A percentile compares a stretch with the other conserved stretches of the same genome.
These are phyloP conservation scores for Apoderus coryli DNA, from an alignment of 2,888 invertebrate species.

Conservation along the genomic window DNA sequence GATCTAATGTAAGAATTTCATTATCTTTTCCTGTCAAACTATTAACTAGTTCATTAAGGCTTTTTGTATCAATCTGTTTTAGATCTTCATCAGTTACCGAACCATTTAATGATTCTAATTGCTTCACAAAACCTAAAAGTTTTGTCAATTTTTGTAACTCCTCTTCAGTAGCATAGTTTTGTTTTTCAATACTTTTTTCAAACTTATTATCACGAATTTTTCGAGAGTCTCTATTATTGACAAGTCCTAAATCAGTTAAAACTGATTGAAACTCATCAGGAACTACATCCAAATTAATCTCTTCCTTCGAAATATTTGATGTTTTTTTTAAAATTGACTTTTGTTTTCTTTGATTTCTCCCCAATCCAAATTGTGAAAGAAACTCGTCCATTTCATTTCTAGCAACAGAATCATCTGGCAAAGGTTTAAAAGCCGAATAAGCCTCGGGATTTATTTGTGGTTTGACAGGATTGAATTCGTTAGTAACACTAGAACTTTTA, in stretches of 20 bases:
- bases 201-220: slow-evolving; percentile 10
- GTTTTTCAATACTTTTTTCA: slow-evolving; percentile 14
- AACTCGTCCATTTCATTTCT: slow-evolving; percentile 30
- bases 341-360: slow-evolving; percentile 20
- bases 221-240: slow-evolving; percentile 13
- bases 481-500: slow-evolving; percentile 6
- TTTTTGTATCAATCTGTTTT: slow-evolving; percentile 29
- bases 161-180: slow-evolving; percentile 31
- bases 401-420: slow-evolving; percentile 25
- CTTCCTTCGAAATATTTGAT: slow-evolving; percentile 9
- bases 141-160: slow-evolving; percentile 37
- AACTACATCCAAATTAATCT: slow-evolving; percentile 26
- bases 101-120: slow-evolving; percentile 31
- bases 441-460: slow-evolving; percentile 27
- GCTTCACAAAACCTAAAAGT: slow-evolving; percentile 34
- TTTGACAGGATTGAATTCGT: slow-evolving; percentile 21
- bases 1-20: slow-evolving; percentile 22
- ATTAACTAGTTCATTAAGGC: slow-evolving; percentile 26
- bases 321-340: slow-evolving; percentile 15
- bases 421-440: slow-evolving; percentile 30
- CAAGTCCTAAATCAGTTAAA: slow-evolving; percentile 28
- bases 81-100: slow-evolving; percentile 32
- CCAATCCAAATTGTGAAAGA: slow-evolving; percentile 29
- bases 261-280: slow-evolving; percentile 28
- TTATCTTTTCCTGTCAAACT: slow-evolving; percentile 21